phyloP scores from a whole-genome alignment of 1,140 invertebrate genomes.

The Heterodera carotae region DNA sequence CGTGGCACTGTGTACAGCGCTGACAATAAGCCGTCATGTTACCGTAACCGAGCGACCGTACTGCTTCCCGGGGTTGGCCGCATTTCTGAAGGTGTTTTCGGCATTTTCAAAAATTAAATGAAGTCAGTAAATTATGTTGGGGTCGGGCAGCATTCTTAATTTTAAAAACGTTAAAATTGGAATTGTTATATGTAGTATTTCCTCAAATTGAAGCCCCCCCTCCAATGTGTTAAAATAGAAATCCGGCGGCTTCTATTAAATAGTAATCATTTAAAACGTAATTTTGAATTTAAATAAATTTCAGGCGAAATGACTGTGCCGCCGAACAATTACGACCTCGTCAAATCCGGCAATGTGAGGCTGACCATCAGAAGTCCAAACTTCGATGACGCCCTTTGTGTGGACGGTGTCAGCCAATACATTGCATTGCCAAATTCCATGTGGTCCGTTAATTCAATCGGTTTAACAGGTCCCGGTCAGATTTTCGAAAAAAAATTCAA shows the following conservation, averaged over 20 bases:
- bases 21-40: conserved; percentile 43
- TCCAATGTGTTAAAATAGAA: too few species aligned
- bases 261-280: too few species aligned
- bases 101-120: conserved; percentile 23
- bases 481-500: too few species aligned
- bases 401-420: conserved; percentile 52
- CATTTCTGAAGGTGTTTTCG: conserved; percentile 39
- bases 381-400: conserved; percentile 50
- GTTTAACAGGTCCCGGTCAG: too few species aligned
- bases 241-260: too few species aligned
- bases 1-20: conserved; percentile 44
- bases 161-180: not conserved
- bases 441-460: conserved; percentile 46
- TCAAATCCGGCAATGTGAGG: conserved; percentile 45
- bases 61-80: conserved; percentile 49
- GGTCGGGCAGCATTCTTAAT: not conserved
- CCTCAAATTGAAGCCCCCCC: too few species aligned
- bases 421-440: conserved; percentile 48
- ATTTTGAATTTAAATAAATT: not conserved
- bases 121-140: not conserved
- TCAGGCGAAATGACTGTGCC: conserved; percentile 49
- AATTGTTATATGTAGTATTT: too few species aligned
- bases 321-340: conserved; percentile 46
- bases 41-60: conserved; percentile 44
- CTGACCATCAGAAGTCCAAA: conserved; percentile 45